Evolutionary conservation across 2,797 vertebrate genomes (phyloP).

Genomic region (Sebastes kiyomatsui): DNA sequence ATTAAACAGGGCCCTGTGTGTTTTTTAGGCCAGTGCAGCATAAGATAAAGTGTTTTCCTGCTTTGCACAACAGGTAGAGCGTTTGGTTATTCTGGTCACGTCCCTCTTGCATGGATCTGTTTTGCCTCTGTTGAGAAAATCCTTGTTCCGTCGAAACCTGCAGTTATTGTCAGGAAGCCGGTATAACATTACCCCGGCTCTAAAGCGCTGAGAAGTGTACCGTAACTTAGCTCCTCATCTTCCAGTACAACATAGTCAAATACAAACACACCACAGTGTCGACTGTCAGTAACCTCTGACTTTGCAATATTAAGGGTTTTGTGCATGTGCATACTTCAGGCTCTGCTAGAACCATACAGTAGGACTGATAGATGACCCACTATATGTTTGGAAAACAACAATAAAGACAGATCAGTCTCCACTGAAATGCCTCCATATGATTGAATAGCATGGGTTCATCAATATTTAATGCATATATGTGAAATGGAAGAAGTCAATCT

Average conservation of each 20-base stretch:
- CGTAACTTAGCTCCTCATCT: slow-evolving; percentile 32
- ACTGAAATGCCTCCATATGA: slow-evolving; percentile 50
- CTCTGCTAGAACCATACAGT: slow-evolving; percentile 4
- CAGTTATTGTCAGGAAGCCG: slow-evolving; percentile 43
- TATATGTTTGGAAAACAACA: slow-evolving; percentile 46
- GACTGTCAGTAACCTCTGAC: slow-evolving; percentile 14
- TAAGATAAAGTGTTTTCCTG: neutral
- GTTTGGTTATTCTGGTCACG: slow-evolving; percentile 25
- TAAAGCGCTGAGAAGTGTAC: slow-evolving; percentile 16
- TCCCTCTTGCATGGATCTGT: slow-evolving; percentile 43
- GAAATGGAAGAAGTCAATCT: slow-evolving; percentile 67
- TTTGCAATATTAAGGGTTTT: neutral
- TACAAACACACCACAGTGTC: slow-evolving; percentile 44
- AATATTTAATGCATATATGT: slow-evolving; percentile 73
- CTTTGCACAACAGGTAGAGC: slow-evolving; percentile 38
- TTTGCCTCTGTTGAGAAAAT: slow-evolving; percentile 47
- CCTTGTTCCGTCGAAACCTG: slow-evolving; percentile 32
- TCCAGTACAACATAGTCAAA: slow-evolving; percentile 43
- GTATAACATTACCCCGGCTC: slow-evolving; percentile 45
- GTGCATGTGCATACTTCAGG: neutral
- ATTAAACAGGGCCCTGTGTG: neutral
- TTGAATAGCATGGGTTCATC: slow-evolving; percentile 54
- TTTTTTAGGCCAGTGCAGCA: slow-evolving; percentile 7
- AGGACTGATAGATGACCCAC: neutral
- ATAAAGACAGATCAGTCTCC: slow-evolving; percentile 25